A percentile compares a stretch with the other conserved stretches of the same genome.
Evolutionary conservation across 1,140 invertebrate genomes (phyloP).

Genomic region (Drosophila chauvacae): DNA sequence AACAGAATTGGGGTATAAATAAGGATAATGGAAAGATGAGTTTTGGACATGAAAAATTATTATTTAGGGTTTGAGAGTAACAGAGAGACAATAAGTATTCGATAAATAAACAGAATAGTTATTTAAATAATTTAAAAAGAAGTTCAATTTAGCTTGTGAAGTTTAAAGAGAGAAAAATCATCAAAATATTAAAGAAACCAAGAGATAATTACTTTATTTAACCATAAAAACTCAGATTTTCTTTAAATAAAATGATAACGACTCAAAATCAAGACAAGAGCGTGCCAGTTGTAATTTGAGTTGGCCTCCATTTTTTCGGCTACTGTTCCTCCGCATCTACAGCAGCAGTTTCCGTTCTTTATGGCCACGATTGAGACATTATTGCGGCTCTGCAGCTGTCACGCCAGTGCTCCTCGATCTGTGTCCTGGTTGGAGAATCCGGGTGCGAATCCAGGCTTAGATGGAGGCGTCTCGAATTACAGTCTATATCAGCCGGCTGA

Average conservation of each 20-base stretch:
- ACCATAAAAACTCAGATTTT: neutral
- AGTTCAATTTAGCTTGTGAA: neutral
- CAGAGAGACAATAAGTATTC: neutral
- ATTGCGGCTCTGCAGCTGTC: slow-evolving; percentile 35
- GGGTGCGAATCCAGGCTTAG: slow-evolving; percentile 67
- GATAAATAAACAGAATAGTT: neutral
- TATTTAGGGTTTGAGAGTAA: neutral
- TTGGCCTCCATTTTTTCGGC: slow-evolving; percentile 30
- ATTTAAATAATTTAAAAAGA: neutral
- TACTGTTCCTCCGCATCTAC: slow-evolving; percentile 34
- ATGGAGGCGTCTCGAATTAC: slow-evolving; percentile 62
- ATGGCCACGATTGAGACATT: slow-evolving; percentile 34
- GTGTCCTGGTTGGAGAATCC: neutral
- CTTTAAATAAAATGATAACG: neutral
- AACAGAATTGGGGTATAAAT: slow-evolving; percentile 16
- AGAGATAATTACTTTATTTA: neutral
- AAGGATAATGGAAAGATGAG: neutral
- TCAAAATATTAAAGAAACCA: neutral
- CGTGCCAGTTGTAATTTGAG: slow-evolving; percentile 57
- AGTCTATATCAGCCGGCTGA: slow-evolving; percentile 33
- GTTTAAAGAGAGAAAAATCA: neutral
- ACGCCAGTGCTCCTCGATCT: neutral
- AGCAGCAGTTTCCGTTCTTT: slow-evolving; percentile 37
- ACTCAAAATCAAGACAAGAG: slow-evolving; percentile 14
- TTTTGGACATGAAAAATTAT: neutral